Conservation (phyloP, 1,140 invertebrate genomes). For the Aphaenogaster floridana region DNA sequence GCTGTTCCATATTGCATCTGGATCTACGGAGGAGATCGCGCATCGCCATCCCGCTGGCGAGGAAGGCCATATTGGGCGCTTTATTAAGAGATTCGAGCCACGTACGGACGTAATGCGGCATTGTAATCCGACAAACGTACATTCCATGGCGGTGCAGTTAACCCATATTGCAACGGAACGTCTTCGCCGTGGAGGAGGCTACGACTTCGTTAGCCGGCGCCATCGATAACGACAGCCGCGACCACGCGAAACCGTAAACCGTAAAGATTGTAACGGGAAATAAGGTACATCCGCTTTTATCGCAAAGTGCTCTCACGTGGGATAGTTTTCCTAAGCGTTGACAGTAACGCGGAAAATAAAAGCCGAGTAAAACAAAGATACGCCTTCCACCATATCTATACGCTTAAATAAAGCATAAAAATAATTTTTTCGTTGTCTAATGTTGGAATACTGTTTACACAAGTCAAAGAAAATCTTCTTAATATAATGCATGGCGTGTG, state of each 20-base stretch:
- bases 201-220: conserved; percentile 42
- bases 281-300: neutral
- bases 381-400: neutral
- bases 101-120: conserved; percentile 42
- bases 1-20: conserved; percentile 1
- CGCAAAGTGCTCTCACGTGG: neutral
- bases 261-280: conserved; percentile 16
- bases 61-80: neutral
- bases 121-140: conserved; percentile 34
- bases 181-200: neutral
- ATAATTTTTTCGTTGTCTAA: neutral
- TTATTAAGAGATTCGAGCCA: conserved; percentile 54
- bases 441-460: neutral
- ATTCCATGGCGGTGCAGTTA: conserved; percentile 40
- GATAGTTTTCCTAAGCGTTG: neutral
- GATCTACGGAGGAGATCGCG: neutral
- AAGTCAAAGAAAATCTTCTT: neutral
- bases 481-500: neutral
- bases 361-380: neutral
- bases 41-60: neutral
- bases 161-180: conserved; percentile 40
- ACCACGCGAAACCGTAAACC: conserved; percentile 6
- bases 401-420: neutral
- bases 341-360: neutral
- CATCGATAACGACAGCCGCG: conserved; percentile 45